Conservation (phyloP, 1,140 invertebrate species). For the Tetramorium alpestre region DNA sequence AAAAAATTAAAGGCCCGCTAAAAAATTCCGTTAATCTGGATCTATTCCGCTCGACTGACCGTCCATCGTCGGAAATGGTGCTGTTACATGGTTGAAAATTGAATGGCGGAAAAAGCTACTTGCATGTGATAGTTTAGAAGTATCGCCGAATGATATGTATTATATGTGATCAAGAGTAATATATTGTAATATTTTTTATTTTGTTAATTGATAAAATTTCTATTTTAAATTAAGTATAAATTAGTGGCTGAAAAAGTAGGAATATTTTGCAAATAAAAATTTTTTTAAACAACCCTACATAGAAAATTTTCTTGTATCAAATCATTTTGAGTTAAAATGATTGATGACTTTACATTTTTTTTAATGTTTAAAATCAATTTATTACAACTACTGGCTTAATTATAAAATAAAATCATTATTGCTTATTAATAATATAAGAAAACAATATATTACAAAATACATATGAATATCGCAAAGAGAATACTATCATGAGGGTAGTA, state of each 20-base stretch:
- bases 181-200: not conserved
- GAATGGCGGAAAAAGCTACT: not conserved
- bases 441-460: not conserved
- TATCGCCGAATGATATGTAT: not conserved
- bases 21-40: slow-evolving; percentile 50
- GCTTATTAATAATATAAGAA: not conserved
- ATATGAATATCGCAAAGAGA: not conserved
- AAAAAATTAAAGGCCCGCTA: slow-evolving; percentile 57
- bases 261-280: not conserved
- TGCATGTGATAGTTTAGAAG: not conserved
- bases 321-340: not conserved
- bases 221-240: not conserved
- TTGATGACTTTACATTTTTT: not conserved
- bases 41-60: slow-evolving; percentile 8
- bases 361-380: not conserved
- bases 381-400: not conserved
- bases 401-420: not conserved
- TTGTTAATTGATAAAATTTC: not conserved
- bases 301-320: not conserved
- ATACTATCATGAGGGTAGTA: not conserved
- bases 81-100: not conserved
- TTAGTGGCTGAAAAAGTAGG: not conserved
- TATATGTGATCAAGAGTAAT: not conserved
- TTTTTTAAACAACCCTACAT: not conserved
- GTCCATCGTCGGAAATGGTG: not conserved